Evolutionary conservation across 2,113 vertebrate genomes (phyloP).

Genomic region (Saimiri boliviensis): DNA sequence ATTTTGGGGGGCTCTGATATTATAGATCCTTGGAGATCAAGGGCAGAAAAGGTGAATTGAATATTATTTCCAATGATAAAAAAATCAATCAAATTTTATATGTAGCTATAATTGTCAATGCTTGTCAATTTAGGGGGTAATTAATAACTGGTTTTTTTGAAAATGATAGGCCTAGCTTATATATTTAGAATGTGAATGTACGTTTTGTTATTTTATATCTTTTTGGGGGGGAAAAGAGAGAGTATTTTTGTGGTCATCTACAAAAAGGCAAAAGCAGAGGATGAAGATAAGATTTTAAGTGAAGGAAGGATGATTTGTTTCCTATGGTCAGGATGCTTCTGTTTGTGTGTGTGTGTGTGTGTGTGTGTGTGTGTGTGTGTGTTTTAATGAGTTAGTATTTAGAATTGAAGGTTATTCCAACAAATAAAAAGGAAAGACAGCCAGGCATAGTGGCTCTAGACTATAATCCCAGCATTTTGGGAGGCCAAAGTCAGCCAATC

Average conservation of each 20-base stretch:
- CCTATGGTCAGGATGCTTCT: background rate
- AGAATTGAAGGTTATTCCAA: background rate
- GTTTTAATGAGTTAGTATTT: background rate
- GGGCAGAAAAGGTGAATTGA: background rate
- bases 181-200: background rate
- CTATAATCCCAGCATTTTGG: no score
- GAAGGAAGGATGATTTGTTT: background rate
- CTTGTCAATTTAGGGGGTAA: background rate
- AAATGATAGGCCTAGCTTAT: background rate
- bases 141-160: background rate
- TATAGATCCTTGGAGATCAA: no score
- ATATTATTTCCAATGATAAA: background rate
- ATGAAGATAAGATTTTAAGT: background rate
- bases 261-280: background rate
- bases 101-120: background rate
- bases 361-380: background rate
- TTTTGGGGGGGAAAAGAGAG: background rate
- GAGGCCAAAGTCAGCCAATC: no score
- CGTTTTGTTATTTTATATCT: background rate
- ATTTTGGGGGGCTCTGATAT: background rate
- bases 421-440: background rate
- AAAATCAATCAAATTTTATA: accelerated
- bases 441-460: no score
- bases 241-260: no score
- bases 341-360: background rate